phyloP scores from a whole-genome alignment of 2,888 invertebrate species.

The Aspidapion aeneum region DNA sequence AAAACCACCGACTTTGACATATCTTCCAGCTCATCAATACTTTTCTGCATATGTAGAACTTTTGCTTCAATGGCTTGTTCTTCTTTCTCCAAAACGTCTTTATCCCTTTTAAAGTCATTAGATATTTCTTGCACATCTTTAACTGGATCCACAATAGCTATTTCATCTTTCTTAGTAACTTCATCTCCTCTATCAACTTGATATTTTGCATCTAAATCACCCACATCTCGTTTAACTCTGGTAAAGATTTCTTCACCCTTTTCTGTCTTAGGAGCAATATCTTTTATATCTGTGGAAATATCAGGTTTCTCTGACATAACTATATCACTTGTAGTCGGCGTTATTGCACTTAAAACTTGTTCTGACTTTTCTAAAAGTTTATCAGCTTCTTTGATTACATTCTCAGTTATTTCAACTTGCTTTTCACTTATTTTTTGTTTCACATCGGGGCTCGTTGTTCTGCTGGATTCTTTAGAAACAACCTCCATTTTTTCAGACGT shows the following conservation, averaged over 20 bases:
- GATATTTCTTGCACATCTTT: conserved; percentile 13
- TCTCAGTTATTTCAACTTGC: not conserved
- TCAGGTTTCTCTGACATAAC: conserved; percentile 11
- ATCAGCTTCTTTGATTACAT: conserved; percentile 12
- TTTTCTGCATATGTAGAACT: conserved; percentile 12
- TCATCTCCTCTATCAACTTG: conserved; percentile 1
- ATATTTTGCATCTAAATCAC: not conserved
- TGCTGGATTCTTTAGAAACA: not conserved
- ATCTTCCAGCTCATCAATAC: conserved; percentile 8
- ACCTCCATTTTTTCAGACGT: not conserved
- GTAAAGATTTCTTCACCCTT: not conserved
- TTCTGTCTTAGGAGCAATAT: not conserved
- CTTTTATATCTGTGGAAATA: conserved; percentile 6
- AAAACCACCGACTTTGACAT: conserved; percentile 12
- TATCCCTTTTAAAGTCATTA: not conserved
- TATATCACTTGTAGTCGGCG: conserved; percentile 11
- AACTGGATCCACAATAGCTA: not conserved
- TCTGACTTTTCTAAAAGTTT: conserved; percentile 18
- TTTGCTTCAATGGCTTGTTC: conserved; percentile 24
- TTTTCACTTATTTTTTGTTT: not conserved
- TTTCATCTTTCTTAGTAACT: conserved; percentile 5
- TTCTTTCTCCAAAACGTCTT: conserved; percentile 23
- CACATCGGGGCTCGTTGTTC: not conserved
- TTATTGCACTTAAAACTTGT: conserved; percentile 10
- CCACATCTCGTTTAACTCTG: conserved; percentile 4